Conservation (phyloP, 2,113 vertebrate species). For the Misgurnus anguillicaudatus region DNA sequence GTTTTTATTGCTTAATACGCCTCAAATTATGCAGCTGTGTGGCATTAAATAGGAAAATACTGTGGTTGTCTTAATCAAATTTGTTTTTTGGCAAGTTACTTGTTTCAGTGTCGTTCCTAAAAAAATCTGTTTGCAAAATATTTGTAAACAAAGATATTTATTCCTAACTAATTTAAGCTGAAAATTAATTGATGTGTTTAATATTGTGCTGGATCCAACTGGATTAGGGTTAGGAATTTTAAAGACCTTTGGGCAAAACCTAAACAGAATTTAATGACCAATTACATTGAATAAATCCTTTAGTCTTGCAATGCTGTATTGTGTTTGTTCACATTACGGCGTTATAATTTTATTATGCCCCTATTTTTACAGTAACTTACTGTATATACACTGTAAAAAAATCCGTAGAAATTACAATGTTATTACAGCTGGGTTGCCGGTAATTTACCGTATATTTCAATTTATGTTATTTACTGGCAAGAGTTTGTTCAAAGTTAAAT, state of each 20-base stretch:
- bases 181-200: neutral
- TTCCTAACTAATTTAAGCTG: no score
- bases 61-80: neutral
- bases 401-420: no score
- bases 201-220: neutral
- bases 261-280: neutral
- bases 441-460: no score
- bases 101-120: neutral
- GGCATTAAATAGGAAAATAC: conserved; percentile 36
- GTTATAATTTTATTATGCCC: neutral
- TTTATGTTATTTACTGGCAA: no score
- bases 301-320: conserved; percentile 62
- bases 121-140: neutral
- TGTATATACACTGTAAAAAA: no score
- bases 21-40: conserved; percentile 69
- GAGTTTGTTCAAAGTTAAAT: no score
- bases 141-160: neutral
- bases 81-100: neutral
- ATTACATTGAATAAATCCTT: conserved; percentile 44
- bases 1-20: conserved; percentile 38
- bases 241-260: neutral
- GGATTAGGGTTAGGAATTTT: neutral
- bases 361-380: no score
- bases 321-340: neutral
- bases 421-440: no score